A percentile compares a stretch with the other conserved stretches of the same genome.
phyloP scores from a whole-genome alignment of 2,888 invertebrate genomes.

The Endotricha flammealis region DNA sequence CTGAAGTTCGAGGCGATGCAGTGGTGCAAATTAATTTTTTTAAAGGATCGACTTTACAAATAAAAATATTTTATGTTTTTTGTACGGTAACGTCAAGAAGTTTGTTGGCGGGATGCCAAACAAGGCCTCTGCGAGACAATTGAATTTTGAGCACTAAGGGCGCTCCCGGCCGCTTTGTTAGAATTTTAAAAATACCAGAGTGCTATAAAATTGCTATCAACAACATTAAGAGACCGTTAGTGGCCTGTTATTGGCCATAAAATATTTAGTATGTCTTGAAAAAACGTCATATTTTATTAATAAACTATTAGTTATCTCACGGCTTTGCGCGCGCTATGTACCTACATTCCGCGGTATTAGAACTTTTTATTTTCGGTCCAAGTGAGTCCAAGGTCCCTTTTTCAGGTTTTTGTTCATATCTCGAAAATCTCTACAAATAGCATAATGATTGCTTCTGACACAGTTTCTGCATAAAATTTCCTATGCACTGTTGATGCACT shows the following conservation, averaged over 20 bases:
- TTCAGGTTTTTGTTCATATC: too few relatives aligned
- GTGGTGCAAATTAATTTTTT: not conserved
- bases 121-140: slow-evolving; percentile 7
- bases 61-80: not conserved
- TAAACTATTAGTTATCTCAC: too few relatives aligned
- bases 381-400: too few relatives aligned
- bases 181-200: not conserved
- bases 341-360: too few relatives aligned
- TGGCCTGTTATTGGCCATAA: not conserved
- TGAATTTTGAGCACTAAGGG: slow-evolving; percentile 3
- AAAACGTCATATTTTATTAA: too few relatives aligned
- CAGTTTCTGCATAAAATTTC: too few relatives aligned
- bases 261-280: not conserved
- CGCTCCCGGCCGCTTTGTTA: slow-evolving; percentile 1
- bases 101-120: slow-evolving; percentile 6
- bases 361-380: too few relatives aligned
- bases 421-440: too few relatives aligned
- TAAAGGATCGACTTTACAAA: not conserved
- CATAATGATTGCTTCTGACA: too few relatives aligned
- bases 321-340: too few relatives aligned
- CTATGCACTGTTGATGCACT: too few relatives aligned
- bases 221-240: not conserved
- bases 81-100: not conserved
- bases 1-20: too few relatives aligned
- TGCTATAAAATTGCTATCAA: not conserved